Conservation (phyloP, 2,888 invertebrate species). For the Dysmachus trigonus region DNA sequence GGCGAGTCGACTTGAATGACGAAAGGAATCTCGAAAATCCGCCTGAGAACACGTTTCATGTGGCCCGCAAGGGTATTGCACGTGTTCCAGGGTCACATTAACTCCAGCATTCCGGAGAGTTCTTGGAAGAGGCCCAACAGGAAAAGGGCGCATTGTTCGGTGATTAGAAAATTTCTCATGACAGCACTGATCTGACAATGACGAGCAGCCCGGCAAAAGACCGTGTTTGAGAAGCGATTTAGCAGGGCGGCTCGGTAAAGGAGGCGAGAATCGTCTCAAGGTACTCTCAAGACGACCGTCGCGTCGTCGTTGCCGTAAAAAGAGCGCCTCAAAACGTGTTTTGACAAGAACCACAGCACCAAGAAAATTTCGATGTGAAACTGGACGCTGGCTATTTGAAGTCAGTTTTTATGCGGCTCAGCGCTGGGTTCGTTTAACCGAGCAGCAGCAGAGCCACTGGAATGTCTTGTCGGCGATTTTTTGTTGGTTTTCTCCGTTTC, state of each 20-base stretch:
- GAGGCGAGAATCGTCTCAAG: slow-evolving; percentile 10
- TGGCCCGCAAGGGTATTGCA: slow-evolving; percentile 42
- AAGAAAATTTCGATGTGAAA: slow-evolving; percentile 25
- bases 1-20: not conserved
- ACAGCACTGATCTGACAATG: slow-evolving; percentile 34
- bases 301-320: not conserved
- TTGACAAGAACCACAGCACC: slow-evolving; percentile 38
- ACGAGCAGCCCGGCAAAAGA: slow-evolving; percentile 21
- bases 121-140: slow-evolving; percentile 33
- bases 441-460: slow-evolving; percentile 16
- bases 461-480: slow-evolving; percentile 16
- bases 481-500: slow-evolving; percentile 56
- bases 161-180: slow-evolving; percentile 44
- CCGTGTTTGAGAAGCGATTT: slow-evolving; percentile 4
- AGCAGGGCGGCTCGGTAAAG: slow-evolving; percentile 23
- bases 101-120: slow-evolving; percentile 21
- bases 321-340: slow-evolving; percentile 36
- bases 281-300: not conserved
- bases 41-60: slow-evolving; percentile 40
- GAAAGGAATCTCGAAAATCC: slow-evolving; percentile 42
- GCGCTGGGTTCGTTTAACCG: slow-evolving; percentile 17
- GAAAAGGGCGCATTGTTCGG: slow-evolving; percentile 44
- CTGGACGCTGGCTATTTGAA: slow-evolving; percentile 24
- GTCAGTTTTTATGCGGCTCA: not conserved
- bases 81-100: slow-evolving; percentile 42